Conservation (phyloP, 1,140 invertebrate species). For the Drosophila sturtevanti region DNA sequence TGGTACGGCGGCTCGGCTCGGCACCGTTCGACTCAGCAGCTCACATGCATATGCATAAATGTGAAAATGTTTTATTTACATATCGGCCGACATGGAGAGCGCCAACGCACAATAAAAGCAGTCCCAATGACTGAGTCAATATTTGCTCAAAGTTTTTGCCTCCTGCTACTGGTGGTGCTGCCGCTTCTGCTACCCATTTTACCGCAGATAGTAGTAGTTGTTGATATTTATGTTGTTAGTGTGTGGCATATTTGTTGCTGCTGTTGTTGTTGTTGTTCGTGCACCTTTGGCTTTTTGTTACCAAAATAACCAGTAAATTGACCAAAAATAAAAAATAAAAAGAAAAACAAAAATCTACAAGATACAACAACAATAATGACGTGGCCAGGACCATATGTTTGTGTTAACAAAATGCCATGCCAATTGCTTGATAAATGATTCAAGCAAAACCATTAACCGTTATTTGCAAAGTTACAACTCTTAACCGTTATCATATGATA, state of each 20-base stretch:
- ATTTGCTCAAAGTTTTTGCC: constrained; percentile 60
- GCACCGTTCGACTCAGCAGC: constrained; percentile 37
- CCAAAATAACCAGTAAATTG: constrained; percentile 38
- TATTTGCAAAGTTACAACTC: background rate
- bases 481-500: background rate
- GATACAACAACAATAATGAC: constrained; percentile 12
- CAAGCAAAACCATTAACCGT: background rate
- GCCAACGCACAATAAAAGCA: constrained; percentile 17
- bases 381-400: constrained; percentile 13
- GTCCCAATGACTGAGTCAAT: constrained; percentile 50
- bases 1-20: too few species aligned
- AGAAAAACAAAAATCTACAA: background rate
- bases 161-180: constrained; percentile 9
- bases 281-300: constrained; percentile 33
- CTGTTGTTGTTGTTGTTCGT: background rate
- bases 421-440: background rate
- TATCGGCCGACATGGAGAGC: constrained; percentile 40
- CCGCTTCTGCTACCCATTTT: constrained; percentile 6
- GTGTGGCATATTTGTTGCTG: too few species aligned
- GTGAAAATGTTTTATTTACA: constrained; percentile 62
- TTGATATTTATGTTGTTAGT: constrained; percentile 26
- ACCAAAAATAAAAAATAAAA: constrained; percentile 2
- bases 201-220: constrained; percentile 30
- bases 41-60: constrained; percentile 65
- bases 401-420: background rate